A percentile compares a stretch with the other conserved stretches of the same genome.
Conservation (phyloP, 2,113 vertebrate species). For the Mystacornis crossleyi region DNA sequence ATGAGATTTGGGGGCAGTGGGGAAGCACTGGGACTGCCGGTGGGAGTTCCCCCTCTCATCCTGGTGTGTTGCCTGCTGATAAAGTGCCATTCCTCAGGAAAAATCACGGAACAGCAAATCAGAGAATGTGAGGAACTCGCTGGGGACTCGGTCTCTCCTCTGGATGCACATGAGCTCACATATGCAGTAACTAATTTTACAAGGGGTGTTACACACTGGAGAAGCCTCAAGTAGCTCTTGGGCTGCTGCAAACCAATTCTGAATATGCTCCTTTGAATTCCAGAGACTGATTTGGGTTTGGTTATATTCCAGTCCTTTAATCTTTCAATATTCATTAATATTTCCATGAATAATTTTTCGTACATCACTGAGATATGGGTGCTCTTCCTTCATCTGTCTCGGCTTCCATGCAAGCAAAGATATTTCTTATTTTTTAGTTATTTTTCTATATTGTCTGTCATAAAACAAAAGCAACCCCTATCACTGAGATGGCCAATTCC, state of each 20-base stretch:
- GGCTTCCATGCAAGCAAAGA: background rate
- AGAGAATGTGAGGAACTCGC: background rate
- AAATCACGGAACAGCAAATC: background rate
- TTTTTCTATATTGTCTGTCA: background rate
- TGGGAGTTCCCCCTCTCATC: background rate
- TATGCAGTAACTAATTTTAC: background rate
- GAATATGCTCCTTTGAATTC: background rate
- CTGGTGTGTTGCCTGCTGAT: background rate
- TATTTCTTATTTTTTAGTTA: background rate
- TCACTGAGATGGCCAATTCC: background rate
- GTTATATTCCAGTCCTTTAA: background rate
- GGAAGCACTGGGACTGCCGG: background rate
- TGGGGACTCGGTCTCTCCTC: background rate
- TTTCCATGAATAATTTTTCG: background rate
- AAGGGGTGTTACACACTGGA: background rate
- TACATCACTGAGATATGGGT: background rate
- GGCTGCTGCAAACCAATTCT: background rate
- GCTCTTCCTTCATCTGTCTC: background rate
- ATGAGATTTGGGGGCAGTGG: background rate
- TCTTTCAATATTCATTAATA: background rate
- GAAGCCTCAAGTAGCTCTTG: background rate
- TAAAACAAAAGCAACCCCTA: fast-evolving
- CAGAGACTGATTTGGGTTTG: background rate
- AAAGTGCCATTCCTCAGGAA: background rate
- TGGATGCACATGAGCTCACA: background rate